phyloP scores from a whole-genome alignment of 1,140 invertebrate species.

The Steinernema feltiae region DNA sequence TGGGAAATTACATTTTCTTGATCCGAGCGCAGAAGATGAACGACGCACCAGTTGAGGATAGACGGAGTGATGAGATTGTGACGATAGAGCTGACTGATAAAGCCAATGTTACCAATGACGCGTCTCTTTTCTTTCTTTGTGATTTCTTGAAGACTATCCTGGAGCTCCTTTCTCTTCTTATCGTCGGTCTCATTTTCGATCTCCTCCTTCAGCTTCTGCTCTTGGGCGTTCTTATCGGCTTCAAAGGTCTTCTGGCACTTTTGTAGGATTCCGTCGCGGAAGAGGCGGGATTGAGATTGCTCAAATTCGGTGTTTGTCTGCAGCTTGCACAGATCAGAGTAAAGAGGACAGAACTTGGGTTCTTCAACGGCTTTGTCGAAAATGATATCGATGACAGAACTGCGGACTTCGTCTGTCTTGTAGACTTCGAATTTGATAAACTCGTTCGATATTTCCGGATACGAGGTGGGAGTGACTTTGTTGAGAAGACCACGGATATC shows the following conservation, averaged over 20 bases:
- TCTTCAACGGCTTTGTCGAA: conserved; percentile 57
- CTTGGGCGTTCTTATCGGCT: not conserved
- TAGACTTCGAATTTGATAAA: conserved; percentile 43
- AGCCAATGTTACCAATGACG: conserved; percentile 12
- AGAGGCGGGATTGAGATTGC: not conserved
- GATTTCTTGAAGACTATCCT: not conserved
- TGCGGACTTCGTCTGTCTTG: conserved; percentile 23
- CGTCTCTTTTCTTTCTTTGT: conserved; percentile 3
- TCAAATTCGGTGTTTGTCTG: conserved; percentile 22
- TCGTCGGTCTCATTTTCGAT: conserved; percentile 13
- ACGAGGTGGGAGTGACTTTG: conserved; percentile 53
- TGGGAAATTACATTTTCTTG: not conserved
- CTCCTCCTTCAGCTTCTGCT: conserved; percentile 1
- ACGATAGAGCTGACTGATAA: conserved; percentile 12
- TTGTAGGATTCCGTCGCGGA: conserved; percentile 13
- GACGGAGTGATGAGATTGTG: not conserved
- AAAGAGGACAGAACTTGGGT: conserved; percentile 53
- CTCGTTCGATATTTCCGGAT: conserved; percentile 41
- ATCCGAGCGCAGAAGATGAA: not conserved
- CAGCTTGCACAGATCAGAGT: conserved; percentile 49
- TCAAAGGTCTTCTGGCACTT: conserved; percentile 19
- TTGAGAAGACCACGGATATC: conserved; percentile 45
- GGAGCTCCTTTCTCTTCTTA: not conserved
- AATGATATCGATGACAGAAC: conserved; percentile 45
- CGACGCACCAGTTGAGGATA: conserved; percentile 18